These are phyloP conservation scores for Ariolimax columbianus DNA, from an alignment of 2,888 invertebrate genomes.

Conservation along the genomic window DNA sequence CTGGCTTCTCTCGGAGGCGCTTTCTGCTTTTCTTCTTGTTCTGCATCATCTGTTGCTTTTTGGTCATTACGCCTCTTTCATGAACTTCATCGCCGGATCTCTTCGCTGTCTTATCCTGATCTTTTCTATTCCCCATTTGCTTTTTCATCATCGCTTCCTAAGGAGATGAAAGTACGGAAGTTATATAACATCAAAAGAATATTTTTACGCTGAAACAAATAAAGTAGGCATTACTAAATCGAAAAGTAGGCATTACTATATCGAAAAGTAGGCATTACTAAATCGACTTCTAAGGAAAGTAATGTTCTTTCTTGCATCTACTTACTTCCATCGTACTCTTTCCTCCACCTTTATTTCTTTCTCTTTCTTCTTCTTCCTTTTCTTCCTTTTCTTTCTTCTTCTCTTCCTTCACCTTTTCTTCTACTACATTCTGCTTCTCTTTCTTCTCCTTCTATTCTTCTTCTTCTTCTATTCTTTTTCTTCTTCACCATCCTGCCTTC, in stretches of 20 bases:
- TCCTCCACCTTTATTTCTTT: neutral
- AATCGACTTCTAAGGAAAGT: too few species aligned
- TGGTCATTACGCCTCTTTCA: slow-evolving; percentile 39
- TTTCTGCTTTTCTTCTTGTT: slow-evolving; percentile 57
- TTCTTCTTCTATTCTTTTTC: neutral
- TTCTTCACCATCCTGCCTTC: neutral
- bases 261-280: too few species aligned
- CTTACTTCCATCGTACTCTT: too few species aligned
- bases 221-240: too few species aligned
- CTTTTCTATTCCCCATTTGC: slow-evolving; percentile 49
- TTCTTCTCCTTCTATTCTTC: neutral
- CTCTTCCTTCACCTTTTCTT: neutral
- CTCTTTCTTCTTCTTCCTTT: neutral
- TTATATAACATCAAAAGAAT: neutral
- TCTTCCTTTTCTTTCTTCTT: neutral
- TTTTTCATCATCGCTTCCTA: slow-evolving; percentile 25
- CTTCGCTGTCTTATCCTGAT: neutral
- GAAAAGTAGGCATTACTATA: too few species aligned
- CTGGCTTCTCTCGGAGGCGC: slow-evolving; percentile 55
- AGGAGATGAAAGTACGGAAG: neutral
- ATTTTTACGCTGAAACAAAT: too few species aligned
- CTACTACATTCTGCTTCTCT: neutral
- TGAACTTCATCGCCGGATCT: neutral
- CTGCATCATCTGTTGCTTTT: slow-evolving; percentile 54
- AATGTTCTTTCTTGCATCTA: too few species aligned